Evolutionary conservation across 2,888 invertebrate species (phyloP), one percentile per base, ranked within the genome.

Genomic region (Xylocampa areola): DNA sequence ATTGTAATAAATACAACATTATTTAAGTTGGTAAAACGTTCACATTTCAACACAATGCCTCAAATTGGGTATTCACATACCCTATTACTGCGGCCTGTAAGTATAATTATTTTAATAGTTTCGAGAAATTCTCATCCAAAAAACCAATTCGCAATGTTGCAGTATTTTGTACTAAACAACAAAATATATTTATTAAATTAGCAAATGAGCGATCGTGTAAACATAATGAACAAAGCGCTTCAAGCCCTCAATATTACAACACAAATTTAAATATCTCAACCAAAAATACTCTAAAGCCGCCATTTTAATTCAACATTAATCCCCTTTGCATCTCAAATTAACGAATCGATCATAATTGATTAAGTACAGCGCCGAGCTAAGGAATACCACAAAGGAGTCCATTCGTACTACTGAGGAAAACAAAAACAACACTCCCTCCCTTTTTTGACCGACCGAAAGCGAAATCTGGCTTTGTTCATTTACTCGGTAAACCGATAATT

Each of bases 401-500:
- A 84, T 84, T 86, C 85, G 84, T 82, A 86, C 86, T 87, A 81
- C 82, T 79, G 87, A 81, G 55, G 76, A 89, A 89, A 90, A 90
- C 90, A 90, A 90, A 90, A 90, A 90, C 90, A 89, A 73, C 66
- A 63, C 78, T 74, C 75, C 80, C 85, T 77, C 84, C 86, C 87
- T 86, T 89, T 91, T 92, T 91, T 89, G 90, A 88, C 88, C 89
- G 87, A 77, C 82, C 80, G 86, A 88, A 88, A 87, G 87, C 87
- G 88, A 91, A 92, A 94, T 92, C 92, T 91, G 90, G 92, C 94
- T 93, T 94, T 94, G 93, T 94, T 93, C 93, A 93, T 93, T 93
- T 93, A 89, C 90, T 92, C 88, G 90, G 92, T 92, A 94, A 94
- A 94, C 94, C 94, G 94, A 93, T 94, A 94, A 94, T 93, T 94